Percentiles rank a stretch among this genome's conserved stretches.
Conservation (phyloP, 2,797 vertebrate species). For the Lerista edwardsae region DNA sequence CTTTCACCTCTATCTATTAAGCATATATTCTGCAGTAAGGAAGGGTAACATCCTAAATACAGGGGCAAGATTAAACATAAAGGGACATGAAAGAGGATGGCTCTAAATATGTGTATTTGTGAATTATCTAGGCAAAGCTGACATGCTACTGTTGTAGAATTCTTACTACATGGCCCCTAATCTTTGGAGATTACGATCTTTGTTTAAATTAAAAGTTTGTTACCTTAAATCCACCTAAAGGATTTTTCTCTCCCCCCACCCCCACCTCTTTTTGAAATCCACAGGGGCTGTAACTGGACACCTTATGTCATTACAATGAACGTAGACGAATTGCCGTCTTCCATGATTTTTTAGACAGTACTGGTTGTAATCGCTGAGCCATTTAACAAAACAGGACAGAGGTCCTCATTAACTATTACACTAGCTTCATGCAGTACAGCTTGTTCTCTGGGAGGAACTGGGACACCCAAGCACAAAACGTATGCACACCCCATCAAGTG, state of each 20-base stretch:
- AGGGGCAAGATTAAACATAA: slow-evolving; percentile 88
- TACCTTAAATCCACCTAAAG: slow-evolving; percentile 69
- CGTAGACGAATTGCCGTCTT: slow-evolving; percentile 1
- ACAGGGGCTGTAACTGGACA: slow-evolving; percentile 50
- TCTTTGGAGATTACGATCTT: slow-evolving; percentile 77
- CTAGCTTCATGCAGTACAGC: neutral
- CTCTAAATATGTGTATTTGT: slow-evolving; percentile 65
- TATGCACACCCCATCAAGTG: neutral
- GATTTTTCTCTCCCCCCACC: neutral
- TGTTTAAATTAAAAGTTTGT: slow-evolving; percentile 59
- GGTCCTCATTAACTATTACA: neutral
- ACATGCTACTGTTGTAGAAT: slow-evolving; percentile 80
- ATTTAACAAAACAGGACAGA: neutral
- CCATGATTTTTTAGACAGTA: neutral
- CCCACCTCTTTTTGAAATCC: neutral
- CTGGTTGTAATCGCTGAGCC: neutral
- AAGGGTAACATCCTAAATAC: slow-evolving; percentile 79
- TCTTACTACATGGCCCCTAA: slow-evolving; percentile 85
- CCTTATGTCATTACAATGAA: neutral
- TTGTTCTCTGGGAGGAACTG: neutral
- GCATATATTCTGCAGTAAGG: slow-evolving; percentile 63
- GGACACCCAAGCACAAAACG: neutral
- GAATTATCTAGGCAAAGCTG: slow-evolving; percentile 58
- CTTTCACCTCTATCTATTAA: slow-evolving; percentile 11
- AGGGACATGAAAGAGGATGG: slow-evolving; percentile 89